Evolutionary conservation across 1,140 invertebrate genomes (phyloP), one percentile per base, ranked within the genome.

Genomic region (Drosophila ercepeae): DNA sequence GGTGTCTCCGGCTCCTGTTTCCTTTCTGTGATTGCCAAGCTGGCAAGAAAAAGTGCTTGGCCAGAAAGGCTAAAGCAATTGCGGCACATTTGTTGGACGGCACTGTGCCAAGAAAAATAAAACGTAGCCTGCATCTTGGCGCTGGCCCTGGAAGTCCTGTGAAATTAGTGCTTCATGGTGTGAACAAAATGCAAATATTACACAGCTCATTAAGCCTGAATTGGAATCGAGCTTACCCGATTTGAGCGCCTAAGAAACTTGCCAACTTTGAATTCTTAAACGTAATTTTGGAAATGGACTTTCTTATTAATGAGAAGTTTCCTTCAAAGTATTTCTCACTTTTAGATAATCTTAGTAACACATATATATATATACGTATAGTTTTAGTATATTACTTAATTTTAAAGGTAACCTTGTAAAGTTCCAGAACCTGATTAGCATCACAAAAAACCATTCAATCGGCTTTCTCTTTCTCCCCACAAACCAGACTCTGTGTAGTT

Each of bases 141-240:
- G 34, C 67, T 50, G 29, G 27, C 45, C 29, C 59, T 32, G 46
- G 21, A 4, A 27, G 21, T 25, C 34, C 39, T 18, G 1, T 41
- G 27, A 60, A 86, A 79, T 79, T 73, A 84, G 81, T 86, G 71
- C 69, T 68, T 21, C 49, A 49, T 61, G 76, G 81, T 76, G 79
- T 73, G 79, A 84, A 84, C 71, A 60, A 84, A 79, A 86, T 86
- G 79, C 79, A 84, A 84, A 84, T 84, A 86, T 84, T 86, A 84
- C 75, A 83, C 76, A 86, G 79, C 79, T 86, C 79, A 84, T 84
- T 84, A 86, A 81, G 59, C 59, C 39, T 50, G 65, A 84, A 84
- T 84, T 84, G 81, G 71, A 79, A 61, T 86, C 72, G 57, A 55
- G 45, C 55, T 58, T 49, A 58, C 39, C n/a, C 42, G 49, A 72